Base-by-base conservation (phyloP, 64 coral and sea anemone species). In the Montipora cactus region DNA sequence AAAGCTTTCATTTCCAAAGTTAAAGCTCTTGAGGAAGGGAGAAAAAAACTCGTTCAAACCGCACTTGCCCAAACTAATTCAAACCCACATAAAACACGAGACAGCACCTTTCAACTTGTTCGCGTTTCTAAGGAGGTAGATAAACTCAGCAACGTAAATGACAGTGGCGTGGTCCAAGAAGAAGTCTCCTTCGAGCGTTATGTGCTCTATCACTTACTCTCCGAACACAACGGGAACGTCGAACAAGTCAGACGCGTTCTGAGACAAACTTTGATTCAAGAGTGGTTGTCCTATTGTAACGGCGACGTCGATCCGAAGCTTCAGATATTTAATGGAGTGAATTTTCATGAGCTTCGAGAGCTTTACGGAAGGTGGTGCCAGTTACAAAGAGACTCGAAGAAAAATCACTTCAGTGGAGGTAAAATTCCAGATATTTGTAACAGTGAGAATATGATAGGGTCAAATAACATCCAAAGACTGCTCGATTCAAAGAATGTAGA, bases 1-100 rank as follows among this genome's bases (percentile, higher is more conserved):
- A 86, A 72, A 86, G 82, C 82, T 21, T 86, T 86, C n/a, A 86
- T 86, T 71, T 49, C 62, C 8, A 47, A 49, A 11, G 82, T 67
- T 45, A 86, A 86, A 72, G 82, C 46, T 18, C 25, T 25, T 11
- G 74, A 2, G 28, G 25, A 46, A 76, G 28, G 10, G 9, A 1
- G 12, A 45, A 23, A 76, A 46, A 78, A 19, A 12, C 10, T 5
- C 49, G 12, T 11, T 16, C 76, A 49, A 86, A 70, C 20, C 6
- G 5, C 6, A 20, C 52, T 10, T 58, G 5, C n/a, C 8, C 5
- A 81, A 81, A 81, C 44, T 2, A 84, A 12, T 46, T 68, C 28
- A 18, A 7, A 4, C 22, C 15, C 7, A 45, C 10, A 67, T 28
- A 14, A 48, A 86, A 49, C 8, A 21, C 62, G 50, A 20, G 8